Conservation (phyloP, 2,113 vertebrate genomes). For the Phasianus colchicus region DNA sequence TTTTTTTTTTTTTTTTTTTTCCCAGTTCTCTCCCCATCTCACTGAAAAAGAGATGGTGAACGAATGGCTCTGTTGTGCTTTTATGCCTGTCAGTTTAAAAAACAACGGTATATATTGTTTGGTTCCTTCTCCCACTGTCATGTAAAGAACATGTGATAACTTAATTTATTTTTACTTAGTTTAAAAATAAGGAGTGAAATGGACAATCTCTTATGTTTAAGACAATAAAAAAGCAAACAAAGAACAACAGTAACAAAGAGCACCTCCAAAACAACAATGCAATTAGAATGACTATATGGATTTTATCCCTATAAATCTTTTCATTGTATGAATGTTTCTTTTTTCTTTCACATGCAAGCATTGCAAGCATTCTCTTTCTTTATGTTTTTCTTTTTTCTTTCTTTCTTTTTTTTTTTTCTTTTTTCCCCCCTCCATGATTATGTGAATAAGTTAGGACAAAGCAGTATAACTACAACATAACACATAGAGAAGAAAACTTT, state of each 20-base stretch:
- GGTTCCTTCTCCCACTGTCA: neutral
- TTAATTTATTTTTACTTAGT: neutral
- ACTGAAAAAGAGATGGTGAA: too few species aligned
- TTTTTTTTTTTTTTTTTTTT: too few species aligned
- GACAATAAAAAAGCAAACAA: too few species aligned
- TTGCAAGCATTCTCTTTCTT: neutral
- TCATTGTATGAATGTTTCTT: neutral
- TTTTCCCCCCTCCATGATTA: neutral
- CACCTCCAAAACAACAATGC: too few species aligned
- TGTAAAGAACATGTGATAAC: neutral
- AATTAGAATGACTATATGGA: rapidly evolving
- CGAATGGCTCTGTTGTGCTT: too few species aligned
- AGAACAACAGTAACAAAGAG: too few species aligned
- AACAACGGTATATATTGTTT: neutral
- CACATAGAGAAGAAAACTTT: neutral
- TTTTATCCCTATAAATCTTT: neutral
- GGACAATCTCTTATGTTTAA: neutral
- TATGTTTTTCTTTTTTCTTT: neutral
- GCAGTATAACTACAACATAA: neutral
- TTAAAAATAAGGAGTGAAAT: neutral
- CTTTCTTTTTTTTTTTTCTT: neutral
- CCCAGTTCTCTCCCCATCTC: too few species aligned
- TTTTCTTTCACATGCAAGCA: neutral
- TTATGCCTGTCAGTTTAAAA: too few species aligned
- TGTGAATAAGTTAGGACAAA: neutral